Base-by-base conservation (phyloP, 2,113 vertebrate genomes). In the Corydoras maculifer region DNA sequence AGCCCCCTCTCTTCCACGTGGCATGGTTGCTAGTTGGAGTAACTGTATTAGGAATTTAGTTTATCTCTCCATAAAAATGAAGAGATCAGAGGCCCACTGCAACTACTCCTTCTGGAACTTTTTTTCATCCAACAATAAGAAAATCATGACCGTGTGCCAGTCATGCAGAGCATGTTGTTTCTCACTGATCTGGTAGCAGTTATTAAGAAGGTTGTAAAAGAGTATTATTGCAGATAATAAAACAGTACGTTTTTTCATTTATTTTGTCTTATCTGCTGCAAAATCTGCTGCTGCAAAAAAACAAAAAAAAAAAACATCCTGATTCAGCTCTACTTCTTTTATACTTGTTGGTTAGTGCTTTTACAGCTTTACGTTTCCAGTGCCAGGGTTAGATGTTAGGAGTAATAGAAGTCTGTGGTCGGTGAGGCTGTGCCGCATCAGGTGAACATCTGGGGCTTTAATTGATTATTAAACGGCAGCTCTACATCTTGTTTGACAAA, bases 1-100 rank as follows among this genome's bases (percentile, higher is more conserved):
- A 57, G 49, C 69, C 53, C 18, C 35, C 35, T 43, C 55, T 69
- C 63, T 79, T 80, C 73, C 65, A 82, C 77, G 73, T 80, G 77
- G 78, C 81, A 75, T 35, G 62, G 70, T 60, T 72, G 67, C 70
- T 70, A 30, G 35, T 64, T 31, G 11, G 35, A 62, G 70, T 72
- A 79, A 81, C 71, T 59, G 68, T 58, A 68, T 73, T 74, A 62
- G 68, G 65, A 62, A 49, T 53, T 68, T 31, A 30, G 48, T 30
- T 15, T 72, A 50, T 72, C 25, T 68, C n/a, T 58, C 15, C 43
- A 62, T 54, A 79, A 62, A 74, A 69, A 73, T 51, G 65, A n/a
- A 73, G 61, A 74, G 75, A 77, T 75, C 70, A 69, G 58, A 30
- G 35, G 65, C 29, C 68, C 49, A 62, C 30, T 65, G 63, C 57